phyloP scores from a whole-genome alignment of 2,797 vertebrate genomes.

The Malurus leucopterus region DNA sequence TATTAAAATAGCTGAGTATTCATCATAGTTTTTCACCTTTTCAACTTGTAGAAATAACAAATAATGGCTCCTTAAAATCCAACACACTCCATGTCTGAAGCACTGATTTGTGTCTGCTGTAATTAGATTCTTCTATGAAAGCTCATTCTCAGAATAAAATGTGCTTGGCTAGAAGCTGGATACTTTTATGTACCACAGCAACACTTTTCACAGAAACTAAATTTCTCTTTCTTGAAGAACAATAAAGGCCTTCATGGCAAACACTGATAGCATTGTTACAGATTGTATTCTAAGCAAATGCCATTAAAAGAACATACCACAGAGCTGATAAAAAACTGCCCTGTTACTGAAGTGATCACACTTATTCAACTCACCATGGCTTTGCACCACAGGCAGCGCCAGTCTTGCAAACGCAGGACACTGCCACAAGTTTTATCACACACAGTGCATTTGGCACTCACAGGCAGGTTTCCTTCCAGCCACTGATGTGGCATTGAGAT shows the following conservation, averaged over 20 bases:
- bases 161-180: not conserved
- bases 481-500: constrained; percentile 97
- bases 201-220: not conserved
- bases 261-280: not conserved
- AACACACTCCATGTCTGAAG: not conserved
- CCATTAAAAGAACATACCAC: not conserved
- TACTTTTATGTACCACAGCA: not conserved
- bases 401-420: constrained; percentile 92
- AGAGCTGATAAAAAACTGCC: not conserved
- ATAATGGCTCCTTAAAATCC: not conserved
- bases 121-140: not conserved
- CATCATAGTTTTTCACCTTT: not conserved
- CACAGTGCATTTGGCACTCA: constrained; percentile 90
- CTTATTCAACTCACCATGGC: constrained; percentile 83
- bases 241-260: not conserved
- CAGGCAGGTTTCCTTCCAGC: constrained; percentile 93
- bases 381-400: constrained; percentile 96
- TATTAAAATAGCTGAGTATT: not conserved
- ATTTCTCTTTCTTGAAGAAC: not conserved
- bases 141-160: not conserved
- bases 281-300: not conserved
- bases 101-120: not conserved
- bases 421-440: constrained; percentile 96
- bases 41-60: not conserved
- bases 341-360: not conserved